Percentiles rank a stretch among this genome's conserved stretches.
Conservation (phyloP, 2,888 invertebrate species). For the Lottia scabra region DNA sequence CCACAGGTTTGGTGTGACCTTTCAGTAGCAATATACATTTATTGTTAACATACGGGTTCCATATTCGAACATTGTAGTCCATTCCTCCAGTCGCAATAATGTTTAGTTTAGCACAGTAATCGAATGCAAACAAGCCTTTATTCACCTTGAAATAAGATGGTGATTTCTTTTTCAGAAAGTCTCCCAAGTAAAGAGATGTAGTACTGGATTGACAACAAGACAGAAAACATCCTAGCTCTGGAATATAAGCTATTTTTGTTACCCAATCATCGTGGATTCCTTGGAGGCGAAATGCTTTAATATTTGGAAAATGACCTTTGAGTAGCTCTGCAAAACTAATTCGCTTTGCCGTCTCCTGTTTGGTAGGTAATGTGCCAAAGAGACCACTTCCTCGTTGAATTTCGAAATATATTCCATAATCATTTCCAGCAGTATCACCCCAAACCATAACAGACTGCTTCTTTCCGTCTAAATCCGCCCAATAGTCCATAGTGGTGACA, state of each 20-base stretch:
- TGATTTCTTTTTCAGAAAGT: slow-evolving; percentile 73
- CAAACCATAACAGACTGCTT: slow-evolving; percentile 77
- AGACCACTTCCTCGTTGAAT: slow-evolving; percentile 41
- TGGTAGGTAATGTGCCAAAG: slow-evolving; percentile 42
- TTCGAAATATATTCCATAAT: slow-evolving; percentile 47
- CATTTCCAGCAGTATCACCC: slow-evolving; percentile 81
- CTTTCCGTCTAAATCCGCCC: slow-evolving; percentile 72
- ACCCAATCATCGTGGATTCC: slow-evolving; percentile 78
- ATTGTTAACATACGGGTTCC: slow-evolving; percentile 83
- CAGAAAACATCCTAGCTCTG: slow-evolving; percentile 77
- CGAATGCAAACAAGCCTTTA: slow-evolving; percentile 70
- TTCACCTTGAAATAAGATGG: slow-evolving; percentile 72
- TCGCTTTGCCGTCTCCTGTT: slow-evolving; percentile 40
- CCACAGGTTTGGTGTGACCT: slow-evolving; percentile 73
- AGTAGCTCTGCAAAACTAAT: slow-evolving; percentile 43
- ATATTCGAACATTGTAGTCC: slow-evolving; percentile 81
- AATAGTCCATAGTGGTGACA: slow-evolving; percentile 75
- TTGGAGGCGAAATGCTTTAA: slow-evolving; percentile 72
- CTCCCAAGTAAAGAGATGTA: slow-evolving; percentile 76
- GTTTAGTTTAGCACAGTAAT: slow-evolving; percentile 58
- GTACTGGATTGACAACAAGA: slow-evolving; percentile 76
- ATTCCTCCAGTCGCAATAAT: slow-evolving; percentile 76
- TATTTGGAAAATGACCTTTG: slow-evolving; percentile 69
- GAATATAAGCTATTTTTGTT: slow-evolving; percentile 78
- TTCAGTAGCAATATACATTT: slow-evolving; percentile 76